Conservation (phyloP, 2,113 vertebrate genomes). For the Danionella cerebrum region DNA sequence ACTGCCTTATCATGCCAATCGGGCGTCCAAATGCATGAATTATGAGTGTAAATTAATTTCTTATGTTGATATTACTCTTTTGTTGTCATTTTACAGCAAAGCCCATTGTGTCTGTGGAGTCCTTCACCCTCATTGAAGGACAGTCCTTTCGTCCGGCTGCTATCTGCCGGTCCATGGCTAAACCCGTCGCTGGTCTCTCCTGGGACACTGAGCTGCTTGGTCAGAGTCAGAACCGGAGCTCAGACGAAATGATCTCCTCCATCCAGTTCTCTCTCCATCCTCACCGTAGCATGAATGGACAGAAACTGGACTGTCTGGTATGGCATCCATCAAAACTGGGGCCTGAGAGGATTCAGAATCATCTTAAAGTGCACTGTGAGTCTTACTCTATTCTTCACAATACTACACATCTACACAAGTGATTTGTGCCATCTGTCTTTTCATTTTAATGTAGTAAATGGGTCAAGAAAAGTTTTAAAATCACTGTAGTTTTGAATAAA, state of each 20-base stretch:
- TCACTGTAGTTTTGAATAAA: too few species aligned
- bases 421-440: too few species aligned
- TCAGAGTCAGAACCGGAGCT: constrained; percentile 50
- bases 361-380: constrained; percentile 78
- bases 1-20: too few species aligned
- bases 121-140: constrained; percentile 66
- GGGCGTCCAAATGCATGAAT: background rate
- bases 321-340: constrained; percentile 64
- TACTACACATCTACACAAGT: too few species aligned
- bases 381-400: constrained; percentile 18
- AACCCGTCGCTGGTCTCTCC: constrained; percentile 64
- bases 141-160: constrained; percentile 67
- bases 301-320: constrained; percentile 79
- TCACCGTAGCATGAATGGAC: constrained; percentile 75
- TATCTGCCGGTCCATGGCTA: constrained; percentile 75
- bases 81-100: constrained; percentile 39
- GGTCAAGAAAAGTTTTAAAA: too few species aligned
- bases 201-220: constrained; percentile 80
- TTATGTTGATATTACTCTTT: background rate
- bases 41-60: background rate
- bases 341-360: constrained; percentile 66
- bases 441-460: too few species aligned
- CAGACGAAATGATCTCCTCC: constrained; percentile 62
- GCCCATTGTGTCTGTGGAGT: constrained; percentile 58
- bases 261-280: constrained; percentile 77